A percentile compares a stretch with the other conserved stretches of the same genome.
phyloP scores from a whole-genome alignment of 2,797 vertebrate species.

The Tarsius wallacei region DNA sequence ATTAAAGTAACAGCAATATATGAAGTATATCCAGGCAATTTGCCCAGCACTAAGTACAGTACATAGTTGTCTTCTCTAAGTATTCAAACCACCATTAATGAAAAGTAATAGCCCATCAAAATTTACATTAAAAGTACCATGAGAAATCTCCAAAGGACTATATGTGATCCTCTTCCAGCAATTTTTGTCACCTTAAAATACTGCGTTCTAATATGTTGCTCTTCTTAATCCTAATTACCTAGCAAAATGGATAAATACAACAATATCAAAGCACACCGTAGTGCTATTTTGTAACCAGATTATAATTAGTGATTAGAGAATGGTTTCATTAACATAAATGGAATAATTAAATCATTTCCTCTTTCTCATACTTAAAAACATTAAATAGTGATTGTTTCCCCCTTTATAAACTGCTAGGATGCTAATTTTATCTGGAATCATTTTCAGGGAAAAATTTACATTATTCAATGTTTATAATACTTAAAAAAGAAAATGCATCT shows the following conservation, averaged over 20 bases:
- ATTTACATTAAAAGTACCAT: constrained; percentile 87
- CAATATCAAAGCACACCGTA: constrained; percentile 76
- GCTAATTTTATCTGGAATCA: constrained; percentile 44
- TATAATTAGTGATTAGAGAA: constrained; percentile 84
- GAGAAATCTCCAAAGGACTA: constrained; percentile 90
- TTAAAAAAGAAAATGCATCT: background rate
- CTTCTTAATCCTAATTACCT: constrained; percentile 85
- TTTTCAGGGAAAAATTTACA: background rate
- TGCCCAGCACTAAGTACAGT: constrained; percentile 91
- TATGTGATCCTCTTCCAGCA: constrained; percentile 83
- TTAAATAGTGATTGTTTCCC: constrained; percentile 59
- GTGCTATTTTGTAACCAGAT: constrained; percentile 78
- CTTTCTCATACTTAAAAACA: constrained; percentile 72
- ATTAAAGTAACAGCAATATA: constrained; percentile 91
- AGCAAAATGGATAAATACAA: constrained; percentile 84
- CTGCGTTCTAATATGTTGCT: constrained; percentile 86
- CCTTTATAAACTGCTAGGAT: constrained; percentile 52
- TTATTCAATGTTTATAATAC: background rate
- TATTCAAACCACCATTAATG: constrained; percentile 91
- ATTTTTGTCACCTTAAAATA: constrained; percentile 86
- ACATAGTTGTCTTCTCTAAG: constrained; percentile 92
- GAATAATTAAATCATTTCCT: constrained; percentile 83
- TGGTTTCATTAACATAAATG: constrained; percentile 81
- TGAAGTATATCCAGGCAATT: constrained; percentile 91
- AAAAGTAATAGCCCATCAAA: constrained; percentile 92